Conservation (phyloP, 2,888 invertebrate species). For the Lepeophtheirus nordmannii region DNA sequence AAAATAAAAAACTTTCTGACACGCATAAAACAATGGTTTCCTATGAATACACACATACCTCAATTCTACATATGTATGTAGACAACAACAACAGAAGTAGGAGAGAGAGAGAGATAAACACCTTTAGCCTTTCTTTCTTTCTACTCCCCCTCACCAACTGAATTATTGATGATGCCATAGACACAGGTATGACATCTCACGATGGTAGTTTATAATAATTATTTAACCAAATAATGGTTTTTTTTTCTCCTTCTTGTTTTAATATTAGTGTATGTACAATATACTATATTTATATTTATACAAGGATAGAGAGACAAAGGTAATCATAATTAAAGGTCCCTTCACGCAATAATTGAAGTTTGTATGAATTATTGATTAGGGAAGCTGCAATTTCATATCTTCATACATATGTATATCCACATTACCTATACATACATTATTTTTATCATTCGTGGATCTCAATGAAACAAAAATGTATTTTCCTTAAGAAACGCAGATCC, state of each 20-base stretch:
- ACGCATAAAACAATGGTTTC: neutral
- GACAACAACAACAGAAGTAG: neutral
- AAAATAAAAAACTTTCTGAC: too few species aligned
- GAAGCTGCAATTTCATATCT: too few species aligned
- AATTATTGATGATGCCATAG: conserved; percentile 6
- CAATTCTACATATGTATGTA: neutral
- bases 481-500: too few species aligned
- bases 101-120: neutral
- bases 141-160: neutral
- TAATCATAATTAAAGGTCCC: too few species aligned
- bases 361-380: too few species aligned
- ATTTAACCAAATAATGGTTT: conserved; percentile 6
- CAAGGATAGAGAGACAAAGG: too few species aligned
- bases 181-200: conserved; percentile 2
- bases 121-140: neutral
- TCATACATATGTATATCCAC: too few species aligned
- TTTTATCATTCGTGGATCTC: too few species aligned
- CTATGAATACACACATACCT: neutral
- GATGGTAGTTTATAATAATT: neutral
- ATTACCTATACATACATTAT: too few species aligned
- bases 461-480: too few species aligned
- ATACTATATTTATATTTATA: too few species aligned
- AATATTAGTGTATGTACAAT: neutral
- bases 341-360: too few species aligned
- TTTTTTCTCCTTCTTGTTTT: neutral